phyloP scores from a whole-genome alignment of 2,888 invertebrate genomes.

The Euzophera pinguis region DNA sequence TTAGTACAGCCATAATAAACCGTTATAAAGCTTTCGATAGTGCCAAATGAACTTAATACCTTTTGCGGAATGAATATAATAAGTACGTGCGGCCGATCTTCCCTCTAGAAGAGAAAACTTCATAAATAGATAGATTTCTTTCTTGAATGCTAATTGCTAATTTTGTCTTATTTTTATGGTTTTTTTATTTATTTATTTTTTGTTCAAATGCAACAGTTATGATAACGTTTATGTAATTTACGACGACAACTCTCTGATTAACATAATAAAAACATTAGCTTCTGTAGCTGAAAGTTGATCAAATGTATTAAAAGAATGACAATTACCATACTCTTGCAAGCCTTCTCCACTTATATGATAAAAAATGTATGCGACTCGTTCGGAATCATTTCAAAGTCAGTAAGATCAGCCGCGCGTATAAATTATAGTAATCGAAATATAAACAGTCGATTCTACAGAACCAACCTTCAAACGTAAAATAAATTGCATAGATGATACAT shows the following conservation, averaged over 20 bases:
- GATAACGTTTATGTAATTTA: too few species aligned
- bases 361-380: background rate
- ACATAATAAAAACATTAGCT: too few species aligned
- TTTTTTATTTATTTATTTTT: too few species aligned
- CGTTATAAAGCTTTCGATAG: conserved; percentile 61
- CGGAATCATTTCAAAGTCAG: background rate
- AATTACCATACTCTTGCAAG: too few species aligned
- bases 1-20: conserved; percentile 64
- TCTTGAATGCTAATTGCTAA: too few species aligned
- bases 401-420: background rate
- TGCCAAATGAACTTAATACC: conserved; percentile 50
- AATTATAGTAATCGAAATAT: conserved; percentile 15
- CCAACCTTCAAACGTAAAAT: conserved; percentile 23
- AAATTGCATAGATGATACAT: conserved; percentile 18
- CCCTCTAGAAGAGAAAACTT: too few species aligned
- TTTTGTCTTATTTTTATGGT: too few species aligned
- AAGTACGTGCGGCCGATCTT: conserved; percentile 9
- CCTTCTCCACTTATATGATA: background rate
- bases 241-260: too few species aligned
- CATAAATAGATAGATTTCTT: too few species aligned
- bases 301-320: too few species aligned
- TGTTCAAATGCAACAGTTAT: too few species aligned
- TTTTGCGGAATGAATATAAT: conserved; percentile 36
- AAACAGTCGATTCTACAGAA: conserved; percentile 43
- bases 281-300: too few species aligned